Evolutionary conservation across 2,797 vertebrate species (phyloP).

Genomic region (Diplodus sargus): DNA sequence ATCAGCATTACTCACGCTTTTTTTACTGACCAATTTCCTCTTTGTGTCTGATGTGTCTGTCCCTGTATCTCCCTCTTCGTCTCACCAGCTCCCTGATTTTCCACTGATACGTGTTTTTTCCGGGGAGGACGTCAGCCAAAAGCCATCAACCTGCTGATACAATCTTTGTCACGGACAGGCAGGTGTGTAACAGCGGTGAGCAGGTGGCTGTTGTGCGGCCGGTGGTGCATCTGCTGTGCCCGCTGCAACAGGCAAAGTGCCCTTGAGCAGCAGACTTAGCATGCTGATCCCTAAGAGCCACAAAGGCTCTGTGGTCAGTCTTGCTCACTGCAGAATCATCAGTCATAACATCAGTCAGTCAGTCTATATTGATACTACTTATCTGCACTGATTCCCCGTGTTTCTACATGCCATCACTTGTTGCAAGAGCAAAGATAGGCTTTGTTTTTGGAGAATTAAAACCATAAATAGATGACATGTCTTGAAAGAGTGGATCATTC

Average conservation of each 20-base stretch:
- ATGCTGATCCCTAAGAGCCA: slow-evolving; percentile 32
- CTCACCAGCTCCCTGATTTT: slow-evolving; percentile 9
- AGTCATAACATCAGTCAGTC: background rate
- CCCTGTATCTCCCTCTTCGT: slow-evolving; percentile 33
- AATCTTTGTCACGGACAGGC: slow-evolving; percentile 4
- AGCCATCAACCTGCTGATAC: slow-evolving; percentile 19
- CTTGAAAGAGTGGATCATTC: background rate
- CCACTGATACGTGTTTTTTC: background rate
- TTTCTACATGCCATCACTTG: background rate
- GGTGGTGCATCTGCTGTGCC: slow-evolving; percentile 34
- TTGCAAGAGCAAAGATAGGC: background rate
- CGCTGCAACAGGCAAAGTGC: slow-evolving; percentile 30
- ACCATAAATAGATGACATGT: background rate
- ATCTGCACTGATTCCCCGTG: background rate
- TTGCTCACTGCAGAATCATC: slow-evolving; percentile 12
- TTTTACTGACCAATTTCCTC: slow-evolving; percentile 77
- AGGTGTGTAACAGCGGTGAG: background rate
- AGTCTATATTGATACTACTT: background rate
- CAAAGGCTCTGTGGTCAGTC: slow-evolving; percentile 32
- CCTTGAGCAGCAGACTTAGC: slow-evolving; percentile 39
- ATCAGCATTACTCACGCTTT: slow-evolving; percentile 70
- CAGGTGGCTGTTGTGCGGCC: slow-evolving; percentile 3
- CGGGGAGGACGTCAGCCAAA: background rate
- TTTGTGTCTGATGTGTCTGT: slow-evolving; percentile 75
- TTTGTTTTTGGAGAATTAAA: slow-evolving; percentile 10